phyloP scores from a whole-genome alignment of 2,797 vertebrate species.

The Platyrinchus mystaceus region DNA sequence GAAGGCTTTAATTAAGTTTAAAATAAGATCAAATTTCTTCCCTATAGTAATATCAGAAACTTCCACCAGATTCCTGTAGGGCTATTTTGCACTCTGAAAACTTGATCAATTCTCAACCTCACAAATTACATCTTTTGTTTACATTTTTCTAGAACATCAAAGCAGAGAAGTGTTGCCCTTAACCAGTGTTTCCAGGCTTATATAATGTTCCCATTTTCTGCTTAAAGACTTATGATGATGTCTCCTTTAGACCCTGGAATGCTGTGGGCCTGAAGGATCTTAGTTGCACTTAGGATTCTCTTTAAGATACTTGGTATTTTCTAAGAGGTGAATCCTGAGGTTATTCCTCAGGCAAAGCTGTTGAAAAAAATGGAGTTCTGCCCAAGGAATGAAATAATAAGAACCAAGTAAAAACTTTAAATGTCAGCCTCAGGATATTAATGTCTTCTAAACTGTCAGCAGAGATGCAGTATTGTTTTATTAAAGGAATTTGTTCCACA shows the following conservation, averaged over 20 bases:
- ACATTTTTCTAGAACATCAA: conserved; percentile 36
- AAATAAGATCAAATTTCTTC: conserved; percentile 54
- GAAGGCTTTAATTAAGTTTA: conserved; percentile 57
- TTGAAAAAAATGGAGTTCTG: not conserved
- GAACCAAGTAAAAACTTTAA: not conserved
- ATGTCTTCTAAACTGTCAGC: not conserved
- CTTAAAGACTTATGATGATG: not conserved
- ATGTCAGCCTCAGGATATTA: not conserved
- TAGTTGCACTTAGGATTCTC: not conserved
- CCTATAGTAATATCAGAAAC: conserved; percentile 49
- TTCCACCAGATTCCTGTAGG: conserved; percentile 36
- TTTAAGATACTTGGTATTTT: not conserved
- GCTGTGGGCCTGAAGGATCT: not conserved
- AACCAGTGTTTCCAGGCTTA: conserved; percentile 13
- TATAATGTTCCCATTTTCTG: not conserved
- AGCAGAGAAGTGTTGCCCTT: not conserved
- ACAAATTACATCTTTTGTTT: conserved; percentile 43
- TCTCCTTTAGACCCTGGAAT: not conserved
- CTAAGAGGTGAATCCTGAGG: not conserved
- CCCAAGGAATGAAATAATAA: not conserved
- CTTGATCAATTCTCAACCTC: conserved; percentile 23
- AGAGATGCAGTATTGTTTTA: not conserved
- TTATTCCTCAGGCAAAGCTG: not conserved
- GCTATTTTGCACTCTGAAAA: conserved; percentile 48
- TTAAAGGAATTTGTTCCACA: not conserved